Base-by-base conservation (phyloP, 2,888 invertebrate species). In the Drosophila borealis region DNA sequence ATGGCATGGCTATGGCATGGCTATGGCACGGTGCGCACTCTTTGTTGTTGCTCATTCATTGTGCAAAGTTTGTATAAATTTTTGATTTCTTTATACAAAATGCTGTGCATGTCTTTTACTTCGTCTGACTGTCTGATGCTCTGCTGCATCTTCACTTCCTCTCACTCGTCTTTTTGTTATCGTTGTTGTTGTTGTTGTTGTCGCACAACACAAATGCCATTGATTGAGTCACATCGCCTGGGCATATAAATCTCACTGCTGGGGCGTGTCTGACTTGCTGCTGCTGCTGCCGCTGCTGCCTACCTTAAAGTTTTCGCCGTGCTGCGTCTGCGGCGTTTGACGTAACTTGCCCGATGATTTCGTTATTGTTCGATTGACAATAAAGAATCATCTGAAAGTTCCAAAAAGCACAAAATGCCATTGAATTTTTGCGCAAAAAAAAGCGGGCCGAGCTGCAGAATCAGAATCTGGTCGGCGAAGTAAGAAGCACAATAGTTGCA, bases 351-450 rank as follows among this genome's bases (percentile, higher is more conserved):
- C 83, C 87, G 88, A 88, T 88, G 90, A 88, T 90, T 88, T 88
- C 84, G 90, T 90, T 88, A 88, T 88, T 88, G 90, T 90, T 89
- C 90, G 90, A 90, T 90, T 88, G 90, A 89, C 88, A 90, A 88
- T 90, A 88, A 90, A 88, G 90, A 88, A 88, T 90, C 88, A 90
- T 83, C 88, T 86, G 88, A 84, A 83, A 84, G 75, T 84, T 84
- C 69, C 81, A 88, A 82, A 82, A 82, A 88, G 82, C 88, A 74
- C 80, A 85, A 82, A 82, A 86, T 86, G 69, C 70, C 87, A 82
- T 88, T 82, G 82, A 82, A 88, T 88, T 80, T 76, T 65, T 70
- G 63, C 74, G 64, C 60, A 68, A 65, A 36, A 67, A 41, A 54
- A 50, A 56, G 11, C 53, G 44, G 29, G 29, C 4, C 13, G 17